Conservation (phyloP, 2,113 vertebrate species). For the Phalacrocorax pelagicus region DNA sequence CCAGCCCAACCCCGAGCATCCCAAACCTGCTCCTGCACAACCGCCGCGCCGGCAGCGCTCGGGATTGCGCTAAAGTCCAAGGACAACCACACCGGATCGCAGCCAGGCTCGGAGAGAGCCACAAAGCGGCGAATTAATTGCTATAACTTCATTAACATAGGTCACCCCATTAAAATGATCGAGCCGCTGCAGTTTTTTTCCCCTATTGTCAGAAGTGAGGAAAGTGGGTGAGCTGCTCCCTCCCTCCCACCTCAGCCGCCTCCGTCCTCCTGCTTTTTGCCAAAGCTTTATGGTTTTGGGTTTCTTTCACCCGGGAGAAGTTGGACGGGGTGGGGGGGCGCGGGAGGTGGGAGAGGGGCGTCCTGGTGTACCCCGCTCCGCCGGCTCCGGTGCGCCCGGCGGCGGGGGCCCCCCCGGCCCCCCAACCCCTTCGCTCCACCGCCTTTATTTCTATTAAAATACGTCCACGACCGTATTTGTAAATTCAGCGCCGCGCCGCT, state of each 20-base stretch:
- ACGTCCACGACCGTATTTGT: accelerated
- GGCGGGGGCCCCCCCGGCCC: too few species aligned
- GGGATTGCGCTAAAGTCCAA: constrained; percentile 59
- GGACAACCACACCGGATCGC: constrained; percentile 53
- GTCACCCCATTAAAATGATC: constrained; percentile 66
- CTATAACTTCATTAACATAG: constrained; percentile 76
- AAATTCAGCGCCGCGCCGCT: background rate
- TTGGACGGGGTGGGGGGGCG: background rate
- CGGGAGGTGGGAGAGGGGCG: too few species aligned
- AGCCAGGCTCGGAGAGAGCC: constrained; percentile 56
- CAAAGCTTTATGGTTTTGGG: background rate
- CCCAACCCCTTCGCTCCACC: too few species aligned
- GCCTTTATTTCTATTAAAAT: background rate
- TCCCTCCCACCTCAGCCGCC: background rate
- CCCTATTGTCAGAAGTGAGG: constrained; percentile 25
- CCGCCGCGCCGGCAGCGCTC: constrained; percentile 30
- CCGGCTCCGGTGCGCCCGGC: too few species aligned
- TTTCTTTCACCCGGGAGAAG: background rate
- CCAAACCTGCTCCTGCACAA: constrained; percentile 32
- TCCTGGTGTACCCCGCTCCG: too few species aligned
- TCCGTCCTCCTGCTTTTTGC: background rate
- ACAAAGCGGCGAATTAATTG: constrained; percentile 76
- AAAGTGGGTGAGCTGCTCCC: constrained; percentile 9
- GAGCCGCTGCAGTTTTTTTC: constrained; percentile 23
- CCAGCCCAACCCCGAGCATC: background rate